Base-by-base conservation (phyloP, 2,113 vertebrate species). In the Callospermophilus lateralis region DNA sequence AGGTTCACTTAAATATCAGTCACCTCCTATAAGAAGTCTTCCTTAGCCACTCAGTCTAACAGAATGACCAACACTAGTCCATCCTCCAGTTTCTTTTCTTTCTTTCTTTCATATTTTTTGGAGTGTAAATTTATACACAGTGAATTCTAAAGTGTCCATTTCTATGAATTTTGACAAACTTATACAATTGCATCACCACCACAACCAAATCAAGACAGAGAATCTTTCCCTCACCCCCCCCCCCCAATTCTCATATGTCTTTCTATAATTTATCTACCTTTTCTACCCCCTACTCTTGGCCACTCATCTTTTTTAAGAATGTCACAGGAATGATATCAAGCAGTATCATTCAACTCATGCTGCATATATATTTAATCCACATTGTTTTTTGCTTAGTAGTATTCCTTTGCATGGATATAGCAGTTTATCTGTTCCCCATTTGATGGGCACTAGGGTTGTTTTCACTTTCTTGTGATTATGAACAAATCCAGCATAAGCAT, bases 291-390 rank as follows among this genome's bases (percentile, higher is more conserved):
- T 84, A 72, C 8, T 95, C 55, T 68, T 45, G 67, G 37, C 55
- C 81, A 80, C 30, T 96, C n/a, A 37, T 84, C 85, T 93, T 94
- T 88, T 96, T 89, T 74, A 8, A 96, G 80, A 87, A 83, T 79
- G 39, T 67, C 32, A 30, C 45, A 83, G 74, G 12, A 93, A 85
- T 81, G 61, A 65, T 24, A 61, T 63, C 28, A 90, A 45, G 17
- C 4, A 32, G 28, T 65, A 72, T 93, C 61, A 63, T 95, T 95
- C 58, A 93, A 34, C 32, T 94, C 65, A 53, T 77, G 13, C 73
- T 87, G 48, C 48, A 37, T 19, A 17, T 89, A 32, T 76, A 63
- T 79, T 55, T 77, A 78, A 63, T 67, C 37, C 4, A 11, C 53
- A 79, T 45, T 83, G 26, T 84, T 81, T 67, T 7, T 55, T 58